Percentiles rank a stretch among this genome's conserved stretches.
Conservation (phyloP, 2,888 invertebrate species). For the Mantis religiosa region DNA sequence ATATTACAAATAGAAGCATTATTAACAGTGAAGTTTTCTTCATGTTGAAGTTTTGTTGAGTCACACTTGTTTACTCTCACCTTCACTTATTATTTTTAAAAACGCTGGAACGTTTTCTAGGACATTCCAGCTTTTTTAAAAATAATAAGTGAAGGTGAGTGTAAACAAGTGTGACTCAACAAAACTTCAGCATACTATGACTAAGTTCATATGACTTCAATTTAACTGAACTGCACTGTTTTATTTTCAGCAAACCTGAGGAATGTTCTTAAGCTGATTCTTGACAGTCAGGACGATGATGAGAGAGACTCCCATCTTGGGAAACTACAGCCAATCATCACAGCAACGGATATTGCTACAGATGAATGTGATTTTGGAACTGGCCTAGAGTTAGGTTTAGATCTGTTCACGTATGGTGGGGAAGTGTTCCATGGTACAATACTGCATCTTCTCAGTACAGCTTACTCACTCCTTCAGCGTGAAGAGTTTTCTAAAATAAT, state of each 20-base stretch:
- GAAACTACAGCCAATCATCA: conserved; percentile 75
- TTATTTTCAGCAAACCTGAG: conserved; percentile 58
- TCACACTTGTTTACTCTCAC: no score
- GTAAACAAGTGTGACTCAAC: no score
- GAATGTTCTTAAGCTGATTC: conserved; percentile 63
- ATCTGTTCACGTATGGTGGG: conserved; percentile 75
- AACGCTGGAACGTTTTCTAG: no score
- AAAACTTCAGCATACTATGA: no score
- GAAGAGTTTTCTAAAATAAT: conserved; percentile 69
- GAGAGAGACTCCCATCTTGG: conserved; percentile 60
- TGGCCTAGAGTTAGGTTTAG: conserved; percentile 81
- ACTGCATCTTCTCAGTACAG: conserved; percentile 62
- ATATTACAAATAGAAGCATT: no score
- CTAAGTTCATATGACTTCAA: no score
- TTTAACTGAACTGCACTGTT: no score
- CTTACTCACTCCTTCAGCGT: conserved; percentile 72
- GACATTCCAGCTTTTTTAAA: no score
- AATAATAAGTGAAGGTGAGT: no score
- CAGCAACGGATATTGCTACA: conserved; percentile 80
- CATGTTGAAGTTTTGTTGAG: no score
- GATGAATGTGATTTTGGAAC: conserved; percentile 96
- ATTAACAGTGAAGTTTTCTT: no score
- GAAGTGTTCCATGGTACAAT: conserved; percentile 63
- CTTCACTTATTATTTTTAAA: no score
- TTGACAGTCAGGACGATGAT: conserved; percentile 53